A percentile compares a stretch with the other conserved stretches of the same genome.
These are phyloP conservation scores for Aporophyla lueneburgensis DNA, from an alignment of 2,888 invertebrate genomes.

Conservation along the genomic window DNA sequence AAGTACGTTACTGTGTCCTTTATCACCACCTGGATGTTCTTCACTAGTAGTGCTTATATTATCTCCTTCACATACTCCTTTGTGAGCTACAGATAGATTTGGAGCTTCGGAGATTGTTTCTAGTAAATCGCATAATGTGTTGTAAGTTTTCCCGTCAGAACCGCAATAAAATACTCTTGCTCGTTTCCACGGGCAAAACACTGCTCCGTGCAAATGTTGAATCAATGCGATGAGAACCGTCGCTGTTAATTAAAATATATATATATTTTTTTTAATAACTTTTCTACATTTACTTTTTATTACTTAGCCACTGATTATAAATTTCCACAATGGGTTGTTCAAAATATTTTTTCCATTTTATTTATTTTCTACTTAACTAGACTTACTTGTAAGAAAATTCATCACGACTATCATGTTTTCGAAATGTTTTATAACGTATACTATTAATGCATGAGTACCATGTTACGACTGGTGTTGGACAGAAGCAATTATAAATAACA, in stretches of 20 bases:
- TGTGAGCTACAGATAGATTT: constrained; percentile 17
- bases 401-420: constrained; percentile 10
- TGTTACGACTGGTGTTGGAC: constrained; percentile 2
- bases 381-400: constrained; percentile 48
- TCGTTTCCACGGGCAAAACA: constrained; percentile 39
- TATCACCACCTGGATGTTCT: background rate
- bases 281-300: background rate
- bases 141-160: constrained; percentile 22
- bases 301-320: background rate
- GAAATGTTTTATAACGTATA: background rate
- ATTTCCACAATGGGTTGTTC: background rate
- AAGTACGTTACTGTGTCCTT: background rate
- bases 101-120: background rate
- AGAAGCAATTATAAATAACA: constrained; percentile 28
- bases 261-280: background rate
- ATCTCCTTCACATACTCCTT: constrained; percentile 33
- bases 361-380: background rate
- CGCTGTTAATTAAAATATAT: constrained; percentile 5
- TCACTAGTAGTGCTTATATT: constrained; percentile 37
- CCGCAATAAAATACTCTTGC: constrained; percentile 37
- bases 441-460: constrained; percentile 1
- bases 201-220: constrained; percentile 4
- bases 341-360: background rate
- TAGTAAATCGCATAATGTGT: constrained; percentile 28
- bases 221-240: constrained; percentile 9